phyloP scores from a whole-genome alignment of 92 coral and sea anemone genomes.

The Meandrina meandrites region DNA sequence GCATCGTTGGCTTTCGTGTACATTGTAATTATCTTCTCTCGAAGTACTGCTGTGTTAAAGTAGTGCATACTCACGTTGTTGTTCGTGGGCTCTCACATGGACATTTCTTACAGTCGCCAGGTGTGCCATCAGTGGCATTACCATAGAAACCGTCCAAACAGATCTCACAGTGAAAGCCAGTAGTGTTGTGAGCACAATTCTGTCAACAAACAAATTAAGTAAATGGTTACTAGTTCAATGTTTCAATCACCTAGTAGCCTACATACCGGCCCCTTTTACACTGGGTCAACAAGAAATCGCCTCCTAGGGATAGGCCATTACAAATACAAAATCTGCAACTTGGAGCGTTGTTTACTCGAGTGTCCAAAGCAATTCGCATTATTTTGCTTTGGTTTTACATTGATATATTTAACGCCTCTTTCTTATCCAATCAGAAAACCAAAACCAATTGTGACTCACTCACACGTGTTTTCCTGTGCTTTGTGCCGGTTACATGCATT shows the following conservation, averaged over 20 bases:
- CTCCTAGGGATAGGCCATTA: too few species aligned
- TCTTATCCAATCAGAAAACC: too few species aligned
- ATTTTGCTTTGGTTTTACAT: too few species aligned
- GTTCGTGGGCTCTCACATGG: slow-evolving; percentile 92
- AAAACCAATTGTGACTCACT: too few species aligned
- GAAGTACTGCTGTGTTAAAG: background rate
- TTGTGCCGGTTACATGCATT: too few species aligned
- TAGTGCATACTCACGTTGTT: slow-evolving; percentile 73
- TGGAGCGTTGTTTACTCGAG: too few species aligned
- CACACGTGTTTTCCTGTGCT: too few species aligned
- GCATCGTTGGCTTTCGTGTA: background rate
- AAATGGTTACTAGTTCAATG: background rate
- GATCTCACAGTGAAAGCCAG: slow-evolving; percentile 87
- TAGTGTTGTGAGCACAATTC: slow-evolving; percentile 94
- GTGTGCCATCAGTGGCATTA: slow-evolving; percentile 94
- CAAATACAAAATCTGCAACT: too few species aligned
- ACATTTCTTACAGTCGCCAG: slow-evolving; percentile 83
- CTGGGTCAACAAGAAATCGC: too few species aligned
- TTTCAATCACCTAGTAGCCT: background rate
- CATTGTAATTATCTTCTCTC: background rate
- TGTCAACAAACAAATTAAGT: slow-evolving; percentile 23
- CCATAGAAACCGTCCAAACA: slow-evolving; percentile 97
- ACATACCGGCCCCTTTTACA: too few species aligned
- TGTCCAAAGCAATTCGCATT: too few species aligned
- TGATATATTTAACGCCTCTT: too few species aligned